Conservation (phyloP, 1,140 invertebrate genomes). For the Drosophila albomicans region DNA sequence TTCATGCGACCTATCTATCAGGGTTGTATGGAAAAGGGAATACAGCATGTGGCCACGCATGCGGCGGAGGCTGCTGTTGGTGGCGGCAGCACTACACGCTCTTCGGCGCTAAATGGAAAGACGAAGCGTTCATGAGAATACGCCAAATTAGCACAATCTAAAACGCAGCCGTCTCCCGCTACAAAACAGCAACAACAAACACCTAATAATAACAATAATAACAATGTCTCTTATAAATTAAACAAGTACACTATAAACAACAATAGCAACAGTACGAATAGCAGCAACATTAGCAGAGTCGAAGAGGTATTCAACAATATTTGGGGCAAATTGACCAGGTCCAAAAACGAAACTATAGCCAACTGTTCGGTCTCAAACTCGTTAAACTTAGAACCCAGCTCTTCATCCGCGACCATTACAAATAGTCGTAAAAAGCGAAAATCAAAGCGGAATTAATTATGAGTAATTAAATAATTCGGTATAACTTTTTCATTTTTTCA, state of each 20-base stretch:
- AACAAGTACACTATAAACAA: slow-evolving; percentile 47
- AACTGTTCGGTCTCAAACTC: slow-evolving; percentile 14
- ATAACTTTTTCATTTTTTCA: slow-evolving; percentile 32
- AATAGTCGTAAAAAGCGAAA: slow-evolving; percentile 78
- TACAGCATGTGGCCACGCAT: slow-evolving; percentile 91
- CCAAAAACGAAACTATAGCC: slow-evolving; percentile 17
- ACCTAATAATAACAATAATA: slow-evolving; percentile 60
- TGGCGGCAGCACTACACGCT: slow-evolving; percentile 44
- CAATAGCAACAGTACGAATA: slow-evolving; percentile 34
- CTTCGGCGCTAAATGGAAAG: slow-evolving; percentile 77
- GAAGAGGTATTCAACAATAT: slow-evolving; percentile 52
- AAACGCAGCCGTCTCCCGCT: slow-evolving; percentile 48
- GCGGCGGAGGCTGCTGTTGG: slow-evolving; percentile 87
- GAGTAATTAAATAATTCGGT: slow-evolving; percentile 22
- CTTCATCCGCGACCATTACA: slow-evolving; percentile 26
- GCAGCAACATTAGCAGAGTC: background rate
- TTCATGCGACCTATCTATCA: slow-evolving; percentile 93
- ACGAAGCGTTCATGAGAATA: slow-evolving; percentile 85
- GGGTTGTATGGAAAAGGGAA: slow-evolving; percentile 90
- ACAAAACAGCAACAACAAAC: slow-evolving; percentile 39
- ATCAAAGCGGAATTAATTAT: slow-evolving; percentile 68
- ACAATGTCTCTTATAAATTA: slow-evolving; percentile 67
- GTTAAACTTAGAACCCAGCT: background rate
- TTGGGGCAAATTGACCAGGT: slow-evolving; percentile 62
- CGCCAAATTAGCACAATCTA: slow-evolving; percentile 70